A percentile compares a stretch with the other conserved stretches of the same genome.
Evolutionary conservation across 1,140 invertebrate genomes (phyloP).

Genomic region (Penaeus chinensis): DNA sequence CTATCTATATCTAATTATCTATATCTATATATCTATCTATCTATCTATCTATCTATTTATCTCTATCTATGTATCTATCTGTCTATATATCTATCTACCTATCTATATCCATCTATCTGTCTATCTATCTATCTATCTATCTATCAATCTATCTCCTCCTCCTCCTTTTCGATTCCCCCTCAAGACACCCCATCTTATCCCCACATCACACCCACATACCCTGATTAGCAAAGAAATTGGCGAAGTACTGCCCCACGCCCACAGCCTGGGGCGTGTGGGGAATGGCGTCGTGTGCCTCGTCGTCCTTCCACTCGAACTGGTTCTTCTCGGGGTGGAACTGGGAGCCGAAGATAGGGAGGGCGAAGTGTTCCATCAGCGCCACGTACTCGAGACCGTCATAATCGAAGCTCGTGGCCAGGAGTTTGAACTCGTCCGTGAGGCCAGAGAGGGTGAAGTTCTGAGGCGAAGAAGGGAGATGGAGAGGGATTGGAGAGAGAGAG

Average conservation of each 20-base stretch:
- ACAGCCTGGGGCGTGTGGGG: constrained; percentile 77
- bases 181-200: background rate
- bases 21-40: no score
- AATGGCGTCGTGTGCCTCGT: constrained; percentile 70
- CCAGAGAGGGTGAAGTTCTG: constrained; percentile 39
- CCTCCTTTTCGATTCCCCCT: no score
- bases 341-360: constrained; percentile 83
- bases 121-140: no score
- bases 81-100: no score
- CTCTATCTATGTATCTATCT: no score
- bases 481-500: background rate
- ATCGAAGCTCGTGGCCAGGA: constrained; percentile 81
- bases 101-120: no score
- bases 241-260: constrained; percentile 80
- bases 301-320: constrained; percentile 80
- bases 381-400: constrained; percentile 75
- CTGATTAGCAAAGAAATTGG: constrained; percentile 85
- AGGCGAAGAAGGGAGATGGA: background rate
- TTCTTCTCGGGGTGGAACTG: constrained; percentile 95
- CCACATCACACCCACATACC: constrained; percentile 62
- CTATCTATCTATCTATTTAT: no score
- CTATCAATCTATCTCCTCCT: no score
- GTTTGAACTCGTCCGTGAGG: constrained; percentile 64
- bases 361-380: constrained; percentile 71
- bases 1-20: no score